phyloP scores from a whole-genome alignment of 2,797 vertebrate genomes.

The Erpetoichthys calabaricus region DNA sequence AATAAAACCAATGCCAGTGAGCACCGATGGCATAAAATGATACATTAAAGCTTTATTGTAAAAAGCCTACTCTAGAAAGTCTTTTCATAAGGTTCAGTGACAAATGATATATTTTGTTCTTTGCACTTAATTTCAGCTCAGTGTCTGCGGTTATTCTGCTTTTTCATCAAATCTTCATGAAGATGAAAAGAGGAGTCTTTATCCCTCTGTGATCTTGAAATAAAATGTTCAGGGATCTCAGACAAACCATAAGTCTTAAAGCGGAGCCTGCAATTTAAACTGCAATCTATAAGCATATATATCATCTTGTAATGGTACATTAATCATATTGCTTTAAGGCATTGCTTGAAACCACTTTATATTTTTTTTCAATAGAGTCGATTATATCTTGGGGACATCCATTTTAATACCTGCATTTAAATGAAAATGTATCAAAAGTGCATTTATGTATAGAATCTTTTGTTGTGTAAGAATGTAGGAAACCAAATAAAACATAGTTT shows the following conservation, averaged over 20 bases:
- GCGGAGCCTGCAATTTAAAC: slow-evolving; percentile 48
- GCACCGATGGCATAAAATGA: slow-evolving; percentile 1
- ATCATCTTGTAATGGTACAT: slow-evolving; percentile 62
- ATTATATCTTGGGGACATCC: slow-evolving; percentile 49
- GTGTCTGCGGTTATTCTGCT: slow-evolving; percentile 24
- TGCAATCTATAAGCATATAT: slow-evolving; percentile 62
- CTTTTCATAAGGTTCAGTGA: slow-evolving; percentile 20
- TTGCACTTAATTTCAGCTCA: slow-evolving; percentile 31
- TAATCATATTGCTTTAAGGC: slow-evolving; percentile 58
- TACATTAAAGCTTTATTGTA: slow-evolving; percentile 19
- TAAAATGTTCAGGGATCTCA: slow-evolving; percentile 44
- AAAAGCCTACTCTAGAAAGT: slow-evolving; percentile 20
- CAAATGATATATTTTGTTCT: slow-evolving; percentile 32
- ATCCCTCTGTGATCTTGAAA: slow-evolving; percentile 51
- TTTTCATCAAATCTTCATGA: slow-evolving; percentile 16
- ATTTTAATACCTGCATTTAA: slow-evolving; percentile 40
- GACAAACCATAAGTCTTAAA: slow-evolving; percentile 68
- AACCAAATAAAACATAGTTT: slow-evolving; percentile 30
- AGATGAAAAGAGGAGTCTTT: slow-evolving; percentile 29
- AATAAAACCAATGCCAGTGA: slow-evolving; percentile 8
- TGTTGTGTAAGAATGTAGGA: slow-evolving; percentile 36
- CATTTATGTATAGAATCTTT: slow-evolving; percentile 55
- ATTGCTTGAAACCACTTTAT: slow-evolving; percentile 21
- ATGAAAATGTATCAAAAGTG: slow-evolving; percentile 40
- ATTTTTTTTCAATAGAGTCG: slow-evolving; percentile 51